phyloP scores from a whole-genome alignment of 2,113 vertebrate species.

The Chrysemys picta region DNA sequence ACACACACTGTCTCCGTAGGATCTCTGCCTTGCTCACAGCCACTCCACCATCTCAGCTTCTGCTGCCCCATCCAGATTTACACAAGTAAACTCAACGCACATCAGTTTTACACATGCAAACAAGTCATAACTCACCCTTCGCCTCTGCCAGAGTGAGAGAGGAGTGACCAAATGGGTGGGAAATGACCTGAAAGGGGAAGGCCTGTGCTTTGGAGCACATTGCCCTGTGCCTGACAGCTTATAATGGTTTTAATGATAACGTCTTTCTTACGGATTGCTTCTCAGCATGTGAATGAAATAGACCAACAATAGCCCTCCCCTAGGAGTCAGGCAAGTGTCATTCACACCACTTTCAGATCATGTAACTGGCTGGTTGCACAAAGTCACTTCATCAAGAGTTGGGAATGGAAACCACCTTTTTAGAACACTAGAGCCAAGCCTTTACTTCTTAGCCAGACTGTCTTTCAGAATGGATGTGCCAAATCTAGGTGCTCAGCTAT shows the following conservation, averaged over 20 bases:
- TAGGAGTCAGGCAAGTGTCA: background rate
- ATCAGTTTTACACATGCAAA: background rate
- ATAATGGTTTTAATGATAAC: background rate
- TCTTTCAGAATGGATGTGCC: background rate
- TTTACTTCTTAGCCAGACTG: background rate
- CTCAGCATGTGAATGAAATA: background rate
- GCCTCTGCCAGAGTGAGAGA: background rate
- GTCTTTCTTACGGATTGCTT: background rate
- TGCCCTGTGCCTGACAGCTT: background rate
- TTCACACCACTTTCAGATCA: background rate
- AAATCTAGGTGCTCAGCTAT: background rate
- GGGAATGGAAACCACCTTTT: background rate
- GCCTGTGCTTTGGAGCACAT: background rate
- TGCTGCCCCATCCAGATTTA: background rate
- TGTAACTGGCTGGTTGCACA: background rate
- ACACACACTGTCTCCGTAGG: background rate
- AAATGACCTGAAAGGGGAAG: background rate
- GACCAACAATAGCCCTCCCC: background rate
- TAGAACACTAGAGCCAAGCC: background rate
- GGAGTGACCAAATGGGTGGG: background rate
- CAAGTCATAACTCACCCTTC: background rate
- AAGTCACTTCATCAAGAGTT: background rate
- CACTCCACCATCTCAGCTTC: background rate
- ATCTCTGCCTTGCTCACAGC: background rate
- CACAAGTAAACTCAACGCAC: background rate